These are phyloP conservation scores for Eunapius fragilis DNA, from an alignment of 37 sponge, comb jelly and placozoan genomes.

Conservation along the genomic window DNA sequence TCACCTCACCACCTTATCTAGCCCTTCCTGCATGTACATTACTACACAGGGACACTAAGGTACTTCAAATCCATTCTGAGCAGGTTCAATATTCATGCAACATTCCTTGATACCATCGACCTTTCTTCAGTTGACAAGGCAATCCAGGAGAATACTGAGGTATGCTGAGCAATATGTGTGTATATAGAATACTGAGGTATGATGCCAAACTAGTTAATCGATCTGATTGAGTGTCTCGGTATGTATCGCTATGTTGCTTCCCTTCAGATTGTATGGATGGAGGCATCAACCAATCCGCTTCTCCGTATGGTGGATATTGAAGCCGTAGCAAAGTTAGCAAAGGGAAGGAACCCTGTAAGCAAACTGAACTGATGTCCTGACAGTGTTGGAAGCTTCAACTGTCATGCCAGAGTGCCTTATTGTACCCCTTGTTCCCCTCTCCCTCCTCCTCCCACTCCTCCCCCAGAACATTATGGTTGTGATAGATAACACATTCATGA, in stretches of 20 bases:
- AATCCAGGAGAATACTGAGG: conserved; percentile 87
- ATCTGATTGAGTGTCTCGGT: too few species aligned
- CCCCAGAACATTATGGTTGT: conserved; percentile 82
- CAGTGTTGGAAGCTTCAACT: too few species aligned
- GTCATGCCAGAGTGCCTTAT: too few species aligned
- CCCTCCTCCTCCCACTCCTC: too few species aligned
- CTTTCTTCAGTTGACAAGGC: conserved; percentile 57
- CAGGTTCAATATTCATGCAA: conserved; percentile 62
- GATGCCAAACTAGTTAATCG: too few species aligned
- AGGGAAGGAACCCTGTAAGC: conserved; percentile 27
- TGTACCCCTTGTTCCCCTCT: too few species aligned
- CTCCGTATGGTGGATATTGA: conserved; percentile 80
- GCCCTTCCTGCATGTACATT: too few species aligned
- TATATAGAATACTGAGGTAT: too few species aligned
- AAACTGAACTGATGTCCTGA: not conserved
- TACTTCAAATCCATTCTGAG: conserved; percentile 72
- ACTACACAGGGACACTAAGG: conserved; percentile 76
- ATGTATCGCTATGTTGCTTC: too few species aligned
- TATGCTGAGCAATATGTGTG: too few species aligned
- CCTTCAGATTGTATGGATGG: conserved; percentile 93
- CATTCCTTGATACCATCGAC: conserved; percentile 84
- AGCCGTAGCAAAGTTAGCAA: conserved; percentile 69
- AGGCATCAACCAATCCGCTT: conserved; percentile 93
- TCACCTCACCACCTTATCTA: too few species aligned
- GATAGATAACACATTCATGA: conserved; percentile 95